Evolutionary conservation across 2,888 invertebrate species (phyloP).

Genomic region (Lathronympha strigana): DNA sequence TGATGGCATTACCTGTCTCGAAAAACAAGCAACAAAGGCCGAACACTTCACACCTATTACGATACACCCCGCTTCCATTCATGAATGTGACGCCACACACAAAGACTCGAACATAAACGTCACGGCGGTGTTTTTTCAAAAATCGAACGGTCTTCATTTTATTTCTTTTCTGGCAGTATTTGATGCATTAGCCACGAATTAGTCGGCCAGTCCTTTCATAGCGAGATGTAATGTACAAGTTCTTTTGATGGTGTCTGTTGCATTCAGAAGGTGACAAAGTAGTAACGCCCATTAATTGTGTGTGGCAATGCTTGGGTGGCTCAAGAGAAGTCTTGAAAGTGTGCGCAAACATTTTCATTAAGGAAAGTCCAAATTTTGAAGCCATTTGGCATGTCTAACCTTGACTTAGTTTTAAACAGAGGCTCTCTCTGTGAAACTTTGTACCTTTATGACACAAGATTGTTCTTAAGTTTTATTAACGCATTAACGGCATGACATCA

Average conservation of each 20-base stretch:
- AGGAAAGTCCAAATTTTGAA: not conserved
- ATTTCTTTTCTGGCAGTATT: slow-evolving; percentile 66
- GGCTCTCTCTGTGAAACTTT: no score
- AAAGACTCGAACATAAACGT: slow-evolving; percentile 78
- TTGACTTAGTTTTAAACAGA: not conserved
- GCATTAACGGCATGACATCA: no score
- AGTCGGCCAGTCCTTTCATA: slow-evolving; percentile 72
- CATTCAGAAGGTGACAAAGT: slow-evolving; percentile 76
- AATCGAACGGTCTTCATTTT: slow-evolving; percentile 70
- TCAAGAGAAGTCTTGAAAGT: slow-evolving; percentile 38
- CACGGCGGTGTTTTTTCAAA: slow-evolving; percentile 71
- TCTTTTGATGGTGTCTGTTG: slow-evolving; percentile 62
- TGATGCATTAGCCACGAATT: slow-evolving; percentile 82
- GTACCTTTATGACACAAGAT: no score
- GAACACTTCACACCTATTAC: slow-evolving; percentile 83
- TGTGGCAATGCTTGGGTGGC: slow-evolving; percentile 80
- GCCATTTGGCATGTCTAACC: not conserved
- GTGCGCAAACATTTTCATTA: slow-evolving; percentile 18
- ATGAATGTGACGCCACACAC: slow-evolving; percentile 76
- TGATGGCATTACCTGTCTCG: slow-evolving; percentile 65
- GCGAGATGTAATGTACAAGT: slow-evolving; percentile 57
- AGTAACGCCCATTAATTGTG: slow-evolving; percentile 76
- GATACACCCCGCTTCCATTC: slow-evolving; percentile 74
- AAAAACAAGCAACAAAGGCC: slow-evolving; percentile 65
- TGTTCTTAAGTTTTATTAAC: no score